Percentiles rank a stretch among this genome's conserved stretches.
Evolutionary conservation across 2,113 vertebrate species (phyloP).

Genomic region (Egretta garzetta): DNA sequence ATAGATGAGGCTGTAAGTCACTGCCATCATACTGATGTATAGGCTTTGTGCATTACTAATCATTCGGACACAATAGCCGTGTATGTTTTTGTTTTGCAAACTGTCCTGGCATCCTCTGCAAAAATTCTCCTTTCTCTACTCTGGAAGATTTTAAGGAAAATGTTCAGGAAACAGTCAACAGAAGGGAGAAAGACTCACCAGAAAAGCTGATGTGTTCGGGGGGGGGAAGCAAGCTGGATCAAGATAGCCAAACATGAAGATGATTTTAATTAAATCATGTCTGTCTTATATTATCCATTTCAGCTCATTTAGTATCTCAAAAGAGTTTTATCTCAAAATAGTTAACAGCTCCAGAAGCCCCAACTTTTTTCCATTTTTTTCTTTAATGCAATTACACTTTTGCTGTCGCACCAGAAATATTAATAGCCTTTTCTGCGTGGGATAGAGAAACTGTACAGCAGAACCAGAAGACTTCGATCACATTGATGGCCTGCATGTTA

Average conservation of each 20-base stretch:
- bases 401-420: conserved; percentile 6
- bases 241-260: neutral
- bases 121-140: neutral
- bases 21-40: neutral
- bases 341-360: neutral
- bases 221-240: neutral
- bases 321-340: neutral
- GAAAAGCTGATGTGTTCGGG: neutral
- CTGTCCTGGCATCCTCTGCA: neutral
- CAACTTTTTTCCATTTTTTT: neutral
- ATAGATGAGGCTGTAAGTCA: conserved; percentile 30
- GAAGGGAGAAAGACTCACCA: neutral
- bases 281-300: neutral
- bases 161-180: neutral
- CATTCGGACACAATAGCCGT: neutral
- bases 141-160: neutral
- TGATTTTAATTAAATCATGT: neutral
- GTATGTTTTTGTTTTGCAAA: conserved; percentile 1
- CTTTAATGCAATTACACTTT: conserved; percentile 7
- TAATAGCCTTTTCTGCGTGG: neutral
- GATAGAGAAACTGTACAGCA: neutral
- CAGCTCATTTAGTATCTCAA: neutral
- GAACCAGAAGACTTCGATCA: neutral
- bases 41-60: neutral
- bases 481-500: neutral